These are phyloP conservation scores for Campaea margaritaria DNA, from an alignment of 2,888 invertebrate species.

Conservation along the genomic window DNA sequence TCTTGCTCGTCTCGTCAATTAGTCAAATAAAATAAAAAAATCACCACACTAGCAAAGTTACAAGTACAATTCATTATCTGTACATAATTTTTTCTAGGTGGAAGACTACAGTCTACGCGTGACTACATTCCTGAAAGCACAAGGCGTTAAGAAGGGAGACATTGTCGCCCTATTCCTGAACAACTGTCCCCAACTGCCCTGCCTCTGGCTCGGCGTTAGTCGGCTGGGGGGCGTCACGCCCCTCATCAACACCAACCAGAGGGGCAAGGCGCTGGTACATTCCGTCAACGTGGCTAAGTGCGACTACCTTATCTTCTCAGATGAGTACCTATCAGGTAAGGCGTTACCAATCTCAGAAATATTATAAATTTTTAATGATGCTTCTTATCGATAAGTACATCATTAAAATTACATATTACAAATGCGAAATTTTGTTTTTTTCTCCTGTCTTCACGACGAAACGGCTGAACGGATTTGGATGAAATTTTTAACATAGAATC, in stretches of 20 bases:
- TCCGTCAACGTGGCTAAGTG: slow-evolving; percentile 95
- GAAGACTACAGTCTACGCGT: slow-evolving; percentile 95
- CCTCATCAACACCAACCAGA: slow-evolving; percentile 96
- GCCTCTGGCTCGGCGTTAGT: slow-evolving; percentile 96
- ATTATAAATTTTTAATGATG: too few relatives aligned
- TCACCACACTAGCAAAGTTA: too few relatives aligned
- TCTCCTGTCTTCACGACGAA: too few relatives aligned
- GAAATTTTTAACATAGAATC: too few relatives aligned
- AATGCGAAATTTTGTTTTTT: too few relatives aligned
- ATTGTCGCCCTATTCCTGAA: slow-evolving; percentile 95
- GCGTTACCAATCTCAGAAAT: too few relatives aligned
- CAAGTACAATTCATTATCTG: too few relatives aligned
- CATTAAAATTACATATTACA: too few relatives aligned
- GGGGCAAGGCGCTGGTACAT: slow-evolving; percentile 93
- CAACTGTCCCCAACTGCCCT: slow-evolving; percentile 96
- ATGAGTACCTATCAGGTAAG: slow-evolving; percentile 88
- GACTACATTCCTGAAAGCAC: slow-evolving; percentile 91
- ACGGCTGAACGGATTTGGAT: too few relatives aligned
- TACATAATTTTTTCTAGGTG: slow-evolving; percentile 81
- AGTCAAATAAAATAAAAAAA: too few relatives aligned
- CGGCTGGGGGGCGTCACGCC: slow-evolving; percentile 94
- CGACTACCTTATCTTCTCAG: slow-evolving; percentile 93
- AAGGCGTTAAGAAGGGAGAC: slow-evolving; percentile 94
- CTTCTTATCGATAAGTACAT: too few relatives aligned
- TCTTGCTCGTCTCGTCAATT: too few relatives aligned